Conservation (phyloP, 2,888 invertebrate genomes). For the Polyommatus icarus region DNA sequence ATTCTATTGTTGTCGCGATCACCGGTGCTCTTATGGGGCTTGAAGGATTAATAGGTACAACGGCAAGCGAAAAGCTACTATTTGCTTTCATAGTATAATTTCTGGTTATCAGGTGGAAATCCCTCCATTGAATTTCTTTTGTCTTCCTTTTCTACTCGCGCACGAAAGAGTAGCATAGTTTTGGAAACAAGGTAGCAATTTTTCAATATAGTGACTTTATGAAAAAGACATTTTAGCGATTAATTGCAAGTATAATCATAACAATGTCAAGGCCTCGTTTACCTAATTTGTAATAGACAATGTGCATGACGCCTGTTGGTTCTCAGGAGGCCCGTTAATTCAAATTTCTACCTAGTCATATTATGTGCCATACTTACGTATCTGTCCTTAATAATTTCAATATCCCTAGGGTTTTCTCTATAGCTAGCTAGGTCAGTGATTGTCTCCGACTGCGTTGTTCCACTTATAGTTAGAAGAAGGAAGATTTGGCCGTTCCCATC, state of each 20-base stretch:
- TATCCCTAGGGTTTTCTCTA: constrained; percentile 88
- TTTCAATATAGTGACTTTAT: no score
- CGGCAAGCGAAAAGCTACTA: no score
- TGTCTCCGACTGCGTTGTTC: constrained; percentile 95
- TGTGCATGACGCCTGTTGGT: not conserved
- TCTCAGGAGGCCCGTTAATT: not conserved
- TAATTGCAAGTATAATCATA: no score
- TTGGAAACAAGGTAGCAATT: no score
- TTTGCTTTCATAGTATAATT: no score
- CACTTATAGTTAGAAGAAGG: constrained; percentile 95
- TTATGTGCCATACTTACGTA: constrained; percentile 81
- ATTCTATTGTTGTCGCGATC: no score
- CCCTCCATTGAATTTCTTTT: no score
- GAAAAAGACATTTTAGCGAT: no score
- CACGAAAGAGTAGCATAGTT: not conserved
- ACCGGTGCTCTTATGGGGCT: no score
- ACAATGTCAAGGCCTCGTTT: not conserved
- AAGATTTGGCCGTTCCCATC: constrained; percentile 94
- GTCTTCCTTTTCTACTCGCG: not conserved
- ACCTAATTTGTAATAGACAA: not conserved
- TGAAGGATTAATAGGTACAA: no score
- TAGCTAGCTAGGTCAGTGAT: constrained; percentile 94
- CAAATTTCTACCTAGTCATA: not conserved
- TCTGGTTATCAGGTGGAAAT: no score
- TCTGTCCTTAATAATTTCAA: constrained; percentile 81